phyloP scores from a whole-genome alignment of 2,113 vertebrate species.

The Ceyx melanurus region DNA sequence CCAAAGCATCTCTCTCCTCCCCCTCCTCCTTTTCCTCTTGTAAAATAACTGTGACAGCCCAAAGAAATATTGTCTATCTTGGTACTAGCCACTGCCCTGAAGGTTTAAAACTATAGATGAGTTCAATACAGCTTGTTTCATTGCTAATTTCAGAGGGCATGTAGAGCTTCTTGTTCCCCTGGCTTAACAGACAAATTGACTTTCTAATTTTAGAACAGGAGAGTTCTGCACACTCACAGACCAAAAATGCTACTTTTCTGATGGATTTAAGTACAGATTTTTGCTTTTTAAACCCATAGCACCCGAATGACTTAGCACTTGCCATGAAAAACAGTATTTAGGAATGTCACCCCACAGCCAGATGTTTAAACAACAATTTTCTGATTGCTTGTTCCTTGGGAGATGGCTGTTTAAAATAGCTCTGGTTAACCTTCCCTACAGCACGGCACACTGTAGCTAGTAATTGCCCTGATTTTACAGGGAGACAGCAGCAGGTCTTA shows the following conservation, averaged over 20 bases:
- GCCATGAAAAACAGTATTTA: neutral
- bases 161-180: conserved; percentile 24
- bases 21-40: neutral
- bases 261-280: neutral
- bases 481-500: neutral
- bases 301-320: neutral
- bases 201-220: conserved; percentile 62
- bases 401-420: neutral
- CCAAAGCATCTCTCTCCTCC: neutral
- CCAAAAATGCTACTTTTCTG: neutral
- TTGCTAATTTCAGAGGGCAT: conserved; percentile 49
- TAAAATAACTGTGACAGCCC: neutral
- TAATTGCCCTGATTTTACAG: neutral
- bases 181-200: conserved; percentile 61
- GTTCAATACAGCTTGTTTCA: conserved; percentile 23
- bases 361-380: neutral
- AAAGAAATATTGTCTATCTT: neutral
- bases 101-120: conserved; percentile 5
- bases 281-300: neutral
- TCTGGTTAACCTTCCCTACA: neutral
- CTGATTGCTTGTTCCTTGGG: neutral
- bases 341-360: neutral
- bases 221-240: neutral
- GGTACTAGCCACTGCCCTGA: neutral
- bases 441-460: neutral